Evolutionary conservation across 2,888 invertebrate genomes (phyloP).

Genomic region (Ornithoptera priamus): DNA sequence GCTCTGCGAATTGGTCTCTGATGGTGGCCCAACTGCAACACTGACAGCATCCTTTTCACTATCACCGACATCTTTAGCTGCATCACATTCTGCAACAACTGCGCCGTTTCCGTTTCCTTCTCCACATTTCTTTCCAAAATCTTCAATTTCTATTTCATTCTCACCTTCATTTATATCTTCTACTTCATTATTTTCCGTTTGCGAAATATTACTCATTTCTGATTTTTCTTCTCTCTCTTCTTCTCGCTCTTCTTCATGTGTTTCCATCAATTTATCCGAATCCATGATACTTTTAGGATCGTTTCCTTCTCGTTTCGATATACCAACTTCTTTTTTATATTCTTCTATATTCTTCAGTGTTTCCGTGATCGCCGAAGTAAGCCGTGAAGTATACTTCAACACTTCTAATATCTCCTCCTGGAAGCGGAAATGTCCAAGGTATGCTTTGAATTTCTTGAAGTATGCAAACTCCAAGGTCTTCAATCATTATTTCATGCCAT

Average conservation of each 20-base stretch:
- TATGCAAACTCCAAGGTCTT: no score
- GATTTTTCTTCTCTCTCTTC: background rate
- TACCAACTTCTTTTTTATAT: conserved; percentile 68
- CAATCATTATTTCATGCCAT: no score
- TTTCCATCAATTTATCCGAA: background rate
- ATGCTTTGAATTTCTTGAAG: no score
- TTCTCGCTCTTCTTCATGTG: background rate
- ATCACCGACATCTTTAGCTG: background rate
- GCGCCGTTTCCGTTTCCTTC: background rate
- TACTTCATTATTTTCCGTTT: background rate
- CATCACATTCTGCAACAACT: conserved; percentile 2
- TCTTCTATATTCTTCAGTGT: conserved; percentile 71
- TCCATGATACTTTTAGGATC: conserved; percentile 8
- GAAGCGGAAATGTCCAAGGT: conserved; percentile 15
- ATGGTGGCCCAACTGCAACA: background rate
- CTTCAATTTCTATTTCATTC: background rate
- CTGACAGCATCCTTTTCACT: background rate
- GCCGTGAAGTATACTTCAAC: conserved; percentile 62
- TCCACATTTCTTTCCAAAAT: background rate
- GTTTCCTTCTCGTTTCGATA: conserved; percentile 32
- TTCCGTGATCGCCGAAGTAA: conserved; percentile 69
- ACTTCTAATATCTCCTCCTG: conserved; percentile 72
- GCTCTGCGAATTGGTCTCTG: background rate
- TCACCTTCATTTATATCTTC: no score
- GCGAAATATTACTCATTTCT: no score